Evolutionary conservation across 2,888 invertebrate species (phyloP), one percentile per base, ranked within the genome.

Genomic region (Cyclophora albipunctata): DNA sequence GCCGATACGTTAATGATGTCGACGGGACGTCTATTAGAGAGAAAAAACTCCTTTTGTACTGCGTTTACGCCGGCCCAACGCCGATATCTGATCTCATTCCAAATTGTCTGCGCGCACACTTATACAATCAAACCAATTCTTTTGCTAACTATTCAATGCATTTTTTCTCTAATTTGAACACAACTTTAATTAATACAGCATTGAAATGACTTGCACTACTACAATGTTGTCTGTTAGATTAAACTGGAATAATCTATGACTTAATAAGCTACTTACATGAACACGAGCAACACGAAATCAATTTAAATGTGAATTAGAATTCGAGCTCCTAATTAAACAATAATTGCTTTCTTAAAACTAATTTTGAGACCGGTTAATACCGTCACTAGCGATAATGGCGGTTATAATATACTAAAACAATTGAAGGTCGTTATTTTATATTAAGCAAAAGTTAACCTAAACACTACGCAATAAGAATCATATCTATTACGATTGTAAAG

Each of bases 1-100:
- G 80, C 70, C 84, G 81, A 85, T 86, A 86, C 85, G 80, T 85
- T 86, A 87, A 86, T 84, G 86, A 85, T 85, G 85, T 81, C 81
- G 79, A 69, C 78, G 74, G 77, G 78, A 79, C 72, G 78, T 84
- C 84, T 84, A 82, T 83, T 78, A 72, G 73, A 69, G 63, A 59
- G 68, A 70, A 81, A 85, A 84, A 86, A 81, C 69, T 62, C 59
- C 77, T 77, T 80, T 82, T 81, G 76, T 78, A 66, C 64, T 61
- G 65, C 70, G 66, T 55, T 45, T 41, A 56, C 55, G 56, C 51
- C 45, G 35, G n/a, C 40, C 34, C 34, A 47, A 46, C 48, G 40
- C 42, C 45, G 49, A 48, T 56, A 56, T 52, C 33, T 47, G 46
- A 56, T 56, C 58, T 53, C 48, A 53, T 49, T 49, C 49, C 40